These are phyloP conservation scores for Tragelaphus strepsiceros DNA, from an alignment of 2,113 vertebrate species.

Conservation along the genomic window DNA sequence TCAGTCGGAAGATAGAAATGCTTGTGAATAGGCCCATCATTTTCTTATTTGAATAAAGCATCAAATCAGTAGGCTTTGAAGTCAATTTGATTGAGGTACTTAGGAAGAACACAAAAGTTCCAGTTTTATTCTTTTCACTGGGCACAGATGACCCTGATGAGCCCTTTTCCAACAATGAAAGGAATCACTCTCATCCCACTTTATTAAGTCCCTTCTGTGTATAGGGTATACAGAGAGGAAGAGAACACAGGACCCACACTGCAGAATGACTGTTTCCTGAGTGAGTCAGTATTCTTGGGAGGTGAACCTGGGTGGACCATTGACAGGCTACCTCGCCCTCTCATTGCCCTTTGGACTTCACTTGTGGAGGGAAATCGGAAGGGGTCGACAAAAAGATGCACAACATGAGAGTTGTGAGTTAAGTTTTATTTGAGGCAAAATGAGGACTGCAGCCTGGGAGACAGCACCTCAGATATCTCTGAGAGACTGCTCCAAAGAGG, in stretches of 20 bases:
- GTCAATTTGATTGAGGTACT: not conserved
- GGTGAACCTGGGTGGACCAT: not conserved
- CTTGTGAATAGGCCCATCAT: not conserved
- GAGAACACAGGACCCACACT: not conserved
- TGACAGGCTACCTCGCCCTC: not conserved
- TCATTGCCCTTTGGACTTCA: not conserved
- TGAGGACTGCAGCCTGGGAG: not conserved
- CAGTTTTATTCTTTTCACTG: not conserved
- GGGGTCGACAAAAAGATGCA: not conserved
- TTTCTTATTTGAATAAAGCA: slow-evolving; percentile 27
- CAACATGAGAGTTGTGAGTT: not conserved
- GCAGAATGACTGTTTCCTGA: not conserved
- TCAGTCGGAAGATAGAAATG: not conserved
- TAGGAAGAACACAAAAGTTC: not conserved
- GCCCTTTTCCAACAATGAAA: not conserved
- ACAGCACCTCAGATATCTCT: not conserved
- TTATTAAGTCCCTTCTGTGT: not conserved
- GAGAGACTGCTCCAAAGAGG: not conserved
- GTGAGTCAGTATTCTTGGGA: not conserved
- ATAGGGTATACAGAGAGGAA: not conserved
- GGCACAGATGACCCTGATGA: not conserved
- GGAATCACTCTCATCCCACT: not conserved
- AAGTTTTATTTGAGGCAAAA: not conserved
- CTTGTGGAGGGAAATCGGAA: not conserved
- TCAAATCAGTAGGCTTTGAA: not conserved